A percentile compares a stretch with the other conserved stretches of the same genome.
Conservation (phyloP, 2,888 invertebrate species). For the Drosophila anomalata region DNA sequence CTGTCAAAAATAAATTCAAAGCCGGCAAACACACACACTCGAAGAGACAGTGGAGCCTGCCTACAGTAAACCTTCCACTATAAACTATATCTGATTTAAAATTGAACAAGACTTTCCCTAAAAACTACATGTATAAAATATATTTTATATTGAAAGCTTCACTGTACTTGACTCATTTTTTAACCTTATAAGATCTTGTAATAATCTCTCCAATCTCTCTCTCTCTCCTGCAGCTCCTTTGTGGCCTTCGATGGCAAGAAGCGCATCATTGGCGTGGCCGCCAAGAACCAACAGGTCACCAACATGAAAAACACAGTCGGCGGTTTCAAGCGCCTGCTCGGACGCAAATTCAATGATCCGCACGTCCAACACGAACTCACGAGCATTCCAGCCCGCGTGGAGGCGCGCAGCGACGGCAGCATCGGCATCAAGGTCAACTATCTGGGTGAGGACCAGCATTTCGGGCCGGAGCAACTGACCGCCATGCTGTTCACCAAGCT, state of each 20-base stretch:
- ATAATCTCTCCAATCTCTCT: background rate
- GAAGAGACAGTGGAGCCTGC: slow-evolving; percentile 6
- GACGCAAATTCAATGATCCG: slow-evolving; percentile 95
- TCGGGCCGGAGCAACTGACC: slow-evolving; percentile 96
- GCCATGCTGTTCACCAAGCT: slow-evolving; percentile 99
- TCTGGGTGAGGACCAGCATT: slow-evolving; percentile 92
- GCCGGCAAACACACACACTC: slow-evolving; percentile 63
- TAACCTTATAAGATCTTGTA: slow-evolving; percentile 57
- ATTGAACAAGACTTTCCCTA: too few relatives aligned
- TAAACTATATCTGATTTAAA: too few relatives aligned
- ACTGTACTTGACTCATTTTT: background rate
- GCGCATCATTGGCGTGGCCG: slow-evolving; percentile 97
- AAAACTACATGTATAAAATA: too few relatives aligned
- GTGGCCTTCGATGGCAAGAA: slow-evolving; percentile 97
- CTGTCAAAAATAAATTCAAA: slow-evolving; percentile 69
- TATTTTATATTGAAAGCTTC: too few relatives aligned
- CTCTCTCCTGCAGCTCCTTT: slow-evolving; percentile 90
- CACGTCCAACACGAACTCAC: slow-evolving; percentile 93
- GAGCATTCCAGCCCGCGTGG: slow-evolving; percentile 91
- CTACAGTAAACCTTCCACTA: too few relatives aligned
- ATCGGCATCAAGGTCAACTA: slow-evolving; percentile 96
- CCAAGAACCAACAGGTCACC: slow-evolving; percentile 97
- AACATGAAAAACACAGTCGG: slow-evolving; percentile 98
- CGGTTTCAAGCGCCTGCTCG: slow-evolving; percentile 96
- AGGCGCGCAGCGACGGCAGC: slow-evolving; percentile 90